These are phyloP conservation scores for Panopea generosa DNA, from an alignment of 2,888 invertebrate genomes.

Conservation along the genomic window DNA sequence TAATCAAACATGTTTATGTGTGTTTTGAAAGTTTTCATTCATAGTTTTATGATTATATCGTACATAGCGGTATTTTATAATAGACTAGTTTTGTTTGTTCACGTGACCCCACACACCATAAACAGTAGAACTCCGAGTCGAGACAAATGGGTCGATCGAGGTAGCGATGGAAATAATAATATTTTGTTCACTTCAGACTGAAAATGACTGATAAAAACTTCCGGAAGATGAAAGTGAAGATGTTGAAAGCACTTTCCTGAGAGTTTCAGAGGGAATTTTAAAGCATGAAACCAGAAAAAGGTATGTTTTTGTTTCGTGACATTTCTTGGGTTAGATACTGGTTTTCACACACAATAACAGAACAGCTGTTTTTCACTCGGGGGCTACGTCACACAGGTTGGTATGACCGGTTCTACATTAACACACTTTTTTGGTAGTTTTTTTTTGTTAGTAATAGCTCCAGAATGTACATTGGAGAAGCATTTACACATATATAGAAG, in stretches of 20 bases:
- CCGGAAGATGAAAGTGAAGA: slow-evolving; percentile 4
- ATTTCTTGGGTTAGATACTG: too few relatives aligned
- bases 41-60: background rate
- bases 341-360: too few relatives aligned
- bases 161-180: slow-evolving; percentile 14
- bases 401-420: too few relatives aligned
- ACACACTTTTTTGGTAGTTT: too few relatives aligned
- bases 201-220: background rate
- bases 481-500: too few relatives aligned
- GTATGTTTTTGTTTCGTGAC: background rate
- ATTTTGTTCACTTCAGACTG: background rate
- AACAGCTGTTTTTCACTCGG: too few relatives aligned
- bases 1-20: slow-evolving; percentile 2
- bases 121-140: slow-evolving; percentile 14
- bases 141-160: background rate
- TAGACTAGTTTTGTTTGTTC: slow-evolving; percentile 29
- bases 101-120: slow-evolving; percentile 37
- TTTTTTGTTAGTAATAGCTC: too few relatives aligned
- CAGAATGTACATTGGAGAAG: too few relatives aligned
- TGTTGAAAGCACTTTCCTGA: background rate
- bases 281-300: slow-evolving; percentile 57
- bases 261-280: slow-evolving; percentile 3
- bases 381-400: too few relatives aligned
- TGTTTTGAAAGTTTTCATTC: slow-evolving; percentile 9
- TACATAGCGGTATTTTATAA: background rate